phyloP scores from a whole-genome alignment of 2,888 invertebrate genomes.

The Leptinotarsa rubiginosa region DNA sequence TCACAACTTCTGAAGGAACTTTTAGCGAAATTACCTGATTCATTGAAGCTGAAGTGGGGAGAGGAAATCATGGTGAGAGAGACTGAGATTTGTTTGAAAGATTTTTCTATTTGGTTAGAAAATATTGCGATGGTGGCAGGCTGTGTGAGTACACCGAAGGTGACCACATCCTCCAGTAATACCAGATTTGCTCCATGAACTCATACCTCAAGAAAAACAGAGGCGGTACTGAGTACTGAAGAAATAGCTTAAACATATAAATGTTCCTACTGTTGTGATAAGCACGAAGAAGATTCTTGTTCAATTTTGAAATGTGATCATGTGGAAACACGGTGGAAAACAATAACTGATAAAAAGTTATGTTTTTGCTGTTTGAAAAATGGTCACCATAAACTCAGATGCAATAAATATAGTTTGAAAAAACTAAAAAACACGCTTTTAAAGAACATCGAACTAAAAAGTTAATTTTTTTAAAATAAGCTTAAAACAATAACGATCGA shows the following conservation, averaged over 20 bases:
- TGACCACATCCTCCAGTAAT: background rate
- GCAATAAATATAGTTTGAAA: too few relatives aligned
- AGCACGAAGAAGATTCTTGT: background rate
- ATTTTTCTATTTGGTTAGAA: background rate
- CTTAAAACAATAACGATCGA: too few relatives aligned
- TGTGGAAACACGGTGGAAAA: too few relatives aligned
- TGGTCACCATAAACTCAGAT: background rate
- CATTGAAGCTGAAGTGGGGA: background rate
- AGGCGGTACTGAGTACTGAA: background rate
- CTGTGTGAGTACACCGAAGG: background rate
- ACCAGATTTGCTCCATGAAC: background rate
- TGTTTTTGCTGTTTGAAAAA: conserved; percentile 1
- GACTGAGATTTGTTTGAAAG: background rate
- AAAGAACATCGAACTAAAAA: too few relatives aligned
- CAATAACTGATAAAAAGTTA: background rate
- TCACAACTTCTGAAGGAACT: conserved; percentile 12
- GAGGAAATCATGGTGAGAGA: background rate
- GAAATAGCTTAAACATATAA: background rate
- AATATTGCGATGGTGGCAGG: background rate
- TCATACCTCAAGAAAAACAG: background rate
- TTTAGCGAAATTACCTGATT: conserved; percentile 9
- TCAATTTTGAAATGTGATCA: background rate
- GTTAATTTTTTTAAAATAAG: too few relatives aligned
- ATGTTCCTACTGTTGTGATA: background rate
- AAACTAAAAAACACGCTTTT: too few relatives aligned